Conservation (phyloP, 2,888 invertebrate species). For the Eupithecia dodoneata region DNA sequence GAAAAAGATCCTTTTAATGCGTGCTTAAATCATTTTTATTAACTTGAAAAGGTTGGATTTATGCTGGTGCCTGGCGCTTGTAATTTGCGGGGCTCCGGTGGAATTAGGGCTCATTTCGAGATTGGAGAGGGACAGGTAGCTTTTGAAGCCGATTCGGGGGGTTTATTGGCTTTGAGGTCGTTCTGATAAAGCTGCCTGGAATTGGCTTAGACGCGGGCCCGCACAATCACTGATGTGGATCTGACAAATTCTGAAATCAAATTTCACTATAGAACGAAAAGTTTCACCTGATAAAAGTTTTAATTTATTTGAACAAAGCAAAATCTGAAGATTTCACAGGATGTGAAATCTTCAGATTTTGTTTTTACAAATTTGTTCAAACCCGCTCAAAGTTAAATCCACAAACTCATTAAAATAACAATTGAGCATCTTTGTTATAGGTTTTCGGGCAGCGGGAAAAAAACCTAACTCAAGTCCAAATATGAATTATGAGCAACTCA, state of each 20-base stretch:
- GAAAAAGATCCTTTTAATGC: conserved; percentile 77
- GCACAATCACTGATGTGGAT: not conserved
- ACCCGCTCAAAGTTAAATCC: not conserved
- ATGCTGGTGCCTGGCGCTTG: conserved; percentile 67
- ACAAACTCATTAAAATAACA: not conserved
- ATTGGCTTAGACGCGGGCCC: not conserved
- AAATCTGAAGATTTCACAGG: no score
- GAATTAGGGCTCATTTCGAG: conserved; percentile 55
- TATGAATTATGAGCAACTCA: not conserved
- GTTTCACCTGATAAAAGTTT: not conserved
- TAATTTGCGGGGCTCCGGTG: conserved; percentile 64
- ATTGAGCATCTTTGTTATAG: not conserved
- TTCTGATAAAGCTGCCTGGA: conserved; percentile 7
- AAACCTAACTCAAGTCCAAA: not conserved
- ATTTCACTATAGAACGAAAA: not conserved
- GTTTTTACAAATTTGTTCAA: not conserved
- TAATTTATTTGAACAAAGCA: not conserved
- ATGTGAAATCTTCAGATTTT: not conserved
- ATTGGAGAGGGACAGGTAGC: conserved; percentile 36
- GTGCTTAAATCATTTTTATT: conserved; percentile 81
- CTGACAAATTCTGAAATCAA: not conserved
- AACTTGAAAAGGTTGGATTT: conserved; percentile 80
- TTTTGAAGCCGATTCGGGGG: conserved; percentile 22
- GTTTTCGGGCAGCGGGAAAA: not conserved
- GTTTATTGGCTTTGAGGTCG: conserved; percentile 18